A percentile compares a stretch with the other conserved stretches of the same genome.
Conservation (phyloP, 2,888 invertebrate genomes). For the Falcaria lacertinaria region DNA sequence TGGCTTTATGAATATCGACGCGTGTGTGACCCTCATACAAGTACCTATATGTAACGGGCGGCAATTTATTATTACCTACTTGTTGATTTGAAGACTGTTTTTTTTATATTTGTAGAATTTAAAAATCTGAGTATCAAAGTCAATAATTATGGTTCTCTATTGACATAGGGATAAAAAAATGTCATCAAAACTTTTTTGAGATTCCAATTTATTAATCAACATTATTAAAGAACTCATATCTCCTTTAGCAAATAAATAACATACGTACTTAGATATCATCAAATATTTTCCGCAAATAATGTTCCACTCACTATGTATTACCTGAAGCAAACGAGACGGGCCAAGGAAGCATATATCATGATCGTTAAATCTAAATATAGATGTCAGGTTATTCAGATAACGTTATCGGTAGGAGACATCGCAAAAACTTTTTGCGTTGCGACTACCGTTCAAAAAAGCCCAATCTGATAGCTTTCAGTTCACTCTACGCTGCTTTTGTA, state of each 20-base stretch:
- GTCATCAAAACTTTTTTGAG: no score
- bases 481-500: conserved; percentile 60
- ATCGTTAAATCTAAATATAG: conserved; percentile 42
- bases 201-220: no score
- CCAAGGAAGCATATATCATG: neutral
- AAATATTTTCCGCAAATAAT: no score
- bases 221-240: no score
- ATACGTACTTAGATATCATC: no score
- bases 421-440: conserved; percentile 46
- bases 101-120: no score
- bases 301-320: neutral
- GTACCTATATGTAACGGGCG: no score
- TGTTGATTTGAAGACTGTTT: no score
- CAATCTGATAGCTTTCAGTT: conserved; percentile 64
- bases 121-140: no score
- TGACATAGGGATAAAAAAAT: no score
- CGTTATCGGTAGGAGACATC: conserved; percentile 50
- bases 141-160: no score
- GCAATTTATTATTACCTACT: conserved; percentile 11
- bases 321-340: neutral
- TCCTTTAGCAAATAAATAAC: no score
- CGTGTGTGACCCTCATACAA: conserved; percentile 37
- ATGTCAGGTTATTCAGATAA: conserved; percentile 50
- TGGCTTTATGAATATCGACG: conserved; percentile 62
- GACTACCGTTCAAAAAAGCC: conserved; percentile 38